phyloP scores from a whole-genome alignment of 2,797 vertebrate species.

The Sebastes itinus region DNA sequence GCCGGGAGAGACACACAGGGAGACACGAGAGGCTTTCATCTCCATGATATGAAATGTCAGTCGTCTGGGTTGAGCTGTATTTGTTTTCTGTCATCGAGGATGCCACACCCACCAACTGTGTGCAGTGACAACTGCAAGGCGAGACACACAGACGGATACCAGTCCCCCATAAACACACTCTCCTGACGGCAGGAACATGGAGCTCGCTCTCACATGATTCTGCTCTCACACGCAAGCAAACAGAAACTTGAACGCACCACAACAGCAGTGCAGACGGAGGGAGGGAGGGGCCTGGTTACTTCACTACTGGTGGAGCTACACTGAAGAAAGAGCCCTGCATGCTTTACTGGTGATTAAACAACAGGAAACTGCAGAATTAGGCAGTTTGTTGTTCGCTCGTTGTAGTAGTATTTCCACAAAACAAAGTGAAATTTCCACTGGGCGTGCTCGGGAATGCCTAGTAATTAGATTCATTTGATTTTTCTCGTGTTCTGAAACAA shows the following conservation, averaged over 20 bases:
- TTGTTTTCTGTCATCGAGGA: constrained; percentile 60
- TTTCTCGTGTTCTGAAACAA: constrained; percentile 54
- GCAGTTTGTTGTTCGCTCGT: constrained; percentile 36
- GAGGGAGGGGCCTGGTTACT: background rate
- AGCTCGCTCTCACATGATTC: constrained; percentile 56
- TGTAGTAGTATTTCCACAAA: constrained; percentile 51
- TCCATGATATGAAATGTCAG: constrained; percentile 56
- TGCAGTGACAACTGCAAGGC: constrained; percentile 58
- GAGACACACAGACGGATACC: constrained; percentile 47
- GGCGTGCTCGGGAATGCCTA: constrained; percentile 58
- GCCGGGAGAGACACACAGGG: background rate
- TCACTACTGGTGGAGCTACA: constrained; percentile 5
- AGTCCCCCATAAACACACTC: constrained; percentile 52
- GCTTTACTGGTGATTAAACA: constrained; percentile 42
- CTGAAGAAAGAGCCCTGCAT: constrained; percentile 23
- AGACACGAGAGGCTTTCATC: constrained; percentile 40
- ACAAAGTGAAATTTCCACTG: constrained; percentile 47
- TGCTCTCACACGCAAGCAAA: constrained; percentile 51
- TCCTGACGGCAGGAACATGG: constrained; percentile 50
- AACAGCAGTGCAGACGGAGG: constrained; percentile 8
- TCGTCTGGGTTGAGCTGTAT: constrained; percentile 49
- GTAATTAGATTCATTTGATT: constrained; percentile 66
- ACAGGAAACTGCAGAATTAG: constrained; percentile 58
- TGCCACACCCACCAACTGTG: constrained; percentile 58
- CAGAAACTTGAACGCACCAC: constrained; percentile 32